These are phyloP conservation scores for Pemphredon lugubris DNA, from an alignment of 2,888 invertebrate species.

Conservation along the genomic window DNA sequence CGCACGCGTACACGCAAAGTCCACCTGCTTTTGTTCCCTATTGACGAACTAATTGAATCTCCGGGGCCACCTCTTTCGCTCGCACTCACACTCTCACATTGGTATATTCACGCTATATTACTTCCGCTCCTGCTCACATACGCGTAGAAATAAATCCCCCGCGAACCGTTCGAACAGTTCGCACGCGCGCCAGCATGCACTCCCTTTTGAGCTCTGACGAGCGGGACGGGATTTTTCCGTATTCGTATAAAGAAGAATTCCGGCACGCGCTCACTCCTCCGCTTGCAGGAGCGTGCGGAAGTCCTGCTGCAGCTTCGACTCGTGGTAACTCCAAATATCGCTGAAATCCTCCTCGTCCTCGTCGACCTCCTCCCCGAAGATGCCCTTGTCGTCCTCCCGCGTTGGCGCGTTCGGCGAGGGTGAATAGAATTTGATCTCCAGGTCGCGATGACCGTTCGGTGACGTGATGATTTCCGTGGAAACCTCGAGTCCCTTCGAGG, in stretches of 20 bases:
- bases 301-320: slow-evolving; percentile 78
- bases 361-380: slow-evolving; percentile 63
- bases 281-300: slow-evolving; percentile 78
- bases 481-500: slow-evolving; percentile 84
- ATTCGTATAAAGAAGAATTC: not conserved
- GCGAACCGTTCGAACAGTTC: slow-evolving; percentile 9
- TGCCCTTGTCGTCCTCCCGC: slow-evolving; percentile 68
- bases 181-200: slow-evolving; percentile 12
- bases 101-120: not conserved
- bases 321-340: slow-evolving; percentile 80
- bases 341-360: slow-evolving; percentile 73
- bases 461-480: slow-evolving; percentile 91
- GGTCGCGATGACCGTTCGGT: slow-evolving; percentile 88
- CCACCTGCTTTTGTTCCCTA: slow-evolving; percentile 16
- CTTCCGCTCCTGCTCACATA: slow-evolving; percentile 27
- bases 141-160: slow-evolving; percentile 7
- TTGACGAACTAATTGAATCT: slow-evolving; percentile 30
- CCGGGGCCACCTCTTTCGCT: slow-evolving; percentile 14
- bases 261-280: slow-evolving; percentile 72
- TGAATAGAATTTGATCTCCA: slow-evolving; percentile 90
- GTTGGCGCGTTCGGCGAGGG: slow-evolving; percentile 82
- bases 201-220: slow-evolving; percentile 20
- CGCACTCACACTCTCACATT: slow-evolving; percentile 30
- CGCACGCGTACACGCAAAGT: slow-evolving; percentile 1
- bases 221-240: slow-evolving; percentile 5